Base-by-base conservation (phyloP, 2,888 invertebrate species). In the Sylvicola cinctus region DNA sequence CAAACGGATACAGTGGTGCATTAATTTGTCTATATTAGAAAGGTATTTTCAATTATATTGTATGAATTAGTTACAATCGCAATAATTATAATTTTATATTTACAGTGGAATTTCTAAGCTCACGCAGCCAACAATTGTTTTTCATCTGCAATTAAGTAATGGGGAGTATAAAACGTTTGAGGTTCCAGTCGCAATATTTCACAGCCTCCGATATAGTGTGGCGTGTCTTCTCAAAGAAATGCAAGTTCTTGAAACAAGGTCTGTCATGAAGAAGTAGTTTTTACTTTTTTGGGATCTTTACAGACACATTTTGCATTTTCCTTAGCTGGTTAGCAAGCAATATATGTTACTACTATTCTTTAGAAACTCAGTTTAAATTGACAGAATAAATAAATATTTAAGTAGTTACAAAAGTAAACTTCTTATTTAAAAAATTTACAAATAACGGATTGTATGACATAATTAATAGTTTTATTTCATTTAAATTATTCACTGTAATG, bases 11-110 rank as follows among this genome's bases (percentile, higher is more conserved):
- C 49, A 61, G 41, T 66, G 66, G 65, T 55, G 61, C 16, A 55
- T 66, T 17, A 63, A 66, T 41, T 60, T 66, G 34, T 60, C 61
- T 1, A 50, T 66, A 35, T 54, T 58, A 12, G 61, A 65, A 12
- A 60, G 59, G 65, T 66, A 52, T 37, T 33, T 14, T 20, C 20
- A 4, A 32, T 31, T 29, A 32, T 11, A 12, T n/a, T n/a, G n/a
- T n/a, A n/a, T n/a, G n/a, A n/a, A n/a, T n/a, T n/a, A n/a, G n/a
- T n/a, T n/a, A n/a, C n/a, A n/a, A n/a, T n/a, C n/a, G n/a, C n/a
- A n/a, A n/a, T n/a, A n/a, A n/a, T n/a, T n/a, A n/a, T n/a, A n/a
- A n/a, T n/a, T n/a, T n/a, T n/a, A n/a, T n/a, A n/a, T n/a, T 50
- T 52, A 10, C 40, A 57, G 56, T 42, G 44, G 52, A 14, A 46